Conservation (phyloP, 2,888 invertebrate genomes). For the Tetragonula carbonaria region DNA sequence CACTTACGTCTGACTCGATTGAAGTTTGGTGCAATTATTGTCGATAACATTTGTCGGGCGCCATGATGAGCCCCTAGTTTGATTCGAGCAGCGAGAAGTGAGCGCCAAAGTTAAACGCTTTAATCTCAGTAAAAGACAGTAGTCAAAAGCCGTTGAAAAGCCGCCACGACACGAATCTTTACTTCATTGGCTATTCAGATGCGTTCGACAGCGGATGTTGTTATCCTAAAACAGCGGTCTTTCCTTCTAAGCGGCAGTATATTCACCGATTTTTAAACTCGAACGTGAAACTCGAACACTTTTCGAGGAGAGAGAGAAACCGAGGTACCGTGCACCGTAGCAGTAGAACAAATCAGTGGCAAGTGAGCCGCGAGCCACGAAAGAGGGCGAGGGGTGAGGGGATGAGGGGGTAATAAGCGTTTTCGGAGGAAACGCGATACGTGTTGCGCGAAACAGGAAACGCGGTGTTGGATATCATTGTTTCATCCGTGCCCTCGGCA, state of each 20-base stretch:
- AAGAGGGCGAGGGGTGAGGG: background rate
- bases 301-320: background rate
- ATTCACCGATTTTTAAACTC: constrained; percentile 37
- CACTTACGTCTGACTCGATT: too few relatives aligned
- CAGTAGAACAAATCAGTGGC: constrained; percentile 29
- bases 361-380: constrained; percentile 23
- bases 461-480: background rate
- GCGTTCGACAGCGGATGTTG: background rate
- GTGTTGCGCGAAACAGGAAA: background rate
- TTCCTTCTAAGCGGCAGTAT: background rate
- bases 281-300: constrained; percentile 36
- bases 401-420: constrained; percentile 22
- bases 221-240: background rate
- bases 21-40: too few relatives aligned
- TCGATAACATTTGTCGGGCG: too few relatives aligned
- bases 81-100: too few relatives aligned
- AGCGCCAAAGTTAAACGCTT: too few relatives aligned
- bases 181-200: too few relatives aligned
- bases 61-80: too few relatives aligned
- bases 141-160: too few relatives aligned
- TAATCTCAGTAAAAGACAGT: too few relatives aligned
- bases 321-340: background rate
- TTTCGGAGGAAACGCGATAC: constrained; percentile 13
- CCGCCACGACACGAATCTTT: too few relatives aligned
- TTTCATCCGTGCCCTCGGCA: background rate